Evolutionary conservation across 2,113 vertebrate species (phyloP), one percentile per base, ranked within the genome.

Genomic region (Oncorhynchus tshawytscha): DNA sequence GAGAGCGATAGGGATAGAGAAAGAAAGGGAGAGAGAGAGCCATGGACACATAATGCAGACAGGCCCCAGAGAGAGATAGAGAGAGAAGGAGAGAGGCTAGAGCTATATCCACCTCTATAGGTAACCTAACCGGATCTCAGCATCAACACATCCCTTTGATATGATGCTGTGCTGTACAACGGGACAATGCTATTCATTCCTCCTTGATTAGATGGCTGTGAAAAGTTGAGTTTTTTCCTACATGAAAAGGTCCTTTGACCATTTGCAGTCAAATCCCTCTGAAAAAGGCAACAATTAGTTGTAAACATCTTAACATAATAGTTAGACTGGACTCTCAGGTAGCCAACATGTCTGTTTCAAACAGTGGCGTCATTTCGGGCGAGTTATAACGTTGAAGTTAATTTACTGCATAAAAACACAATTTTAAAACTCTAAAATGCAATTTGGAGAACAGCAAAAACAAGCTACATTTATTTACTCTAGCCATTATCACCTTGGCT

Each of bases 141-240:
- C 78, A 74, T 67, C 18, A 73, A 67, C 75, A 74, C 70, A 71
- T 78, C 68, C 82, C 64, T 27, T 31, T 34, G 4, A 68, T 31
- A 27, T 39, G 15, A 27, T 39, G 15, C 67, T 20, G 12, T 78
- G 71, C 75, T 78, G 84, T 75, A 57, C 71, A 77, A 79, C 48
- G 73, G 60, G 59, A 60, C 57, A 71, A 54, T 5, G 62, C 7
- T 1, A 34, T 34, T 31, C 5, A 68, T 68, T 34, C 18, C n/a
- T 45, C 67, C 31, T 68, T 68, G 67, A 31, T 68, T 39, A 68
- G 67, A 16, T 6, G 29, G 16, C 18, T 68, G 67, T 68, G 27
- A 67, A 67, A 31, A 25, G 5, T n/a, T 1, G 16, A 54, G 1
- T 54, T 54, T 34, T 34, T 16, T n/a, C 31, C 67, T 34, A 18